Base-by-base conservation (phyloP, 1,140 invertebrate genomes). In the Ruditapes philippinarum region DNA sequence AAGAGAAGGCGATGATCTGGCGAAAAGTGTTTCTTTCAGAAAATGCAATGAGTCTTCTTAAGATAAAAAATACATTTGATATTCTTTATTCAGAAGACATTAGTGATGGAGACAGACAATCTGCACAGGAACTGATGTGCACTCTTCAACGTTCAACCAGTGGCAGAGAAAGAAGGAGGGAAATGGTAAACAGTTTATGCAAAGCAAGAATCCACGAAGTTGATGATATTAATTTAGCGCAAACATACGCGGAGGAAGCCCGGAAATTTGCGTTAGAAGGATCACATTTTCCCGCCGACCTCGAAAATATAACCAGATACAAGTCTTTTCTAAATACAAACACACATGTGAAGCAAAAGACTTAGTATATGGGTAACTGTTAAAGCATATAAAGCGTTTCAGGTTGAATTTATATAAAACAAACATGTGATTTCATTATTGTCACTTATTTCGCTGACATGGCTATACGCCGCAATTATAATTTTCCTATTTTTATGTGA, bases 31-130 rank as follows among this genome's bases (percentile, higher is more conserved):
- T 68, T 9, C 28, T 36, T 68, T 33, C 62, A 9, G 62, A 68
- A 31, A 68, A 33, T 68, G 62, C 28, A 9, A 68, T 68, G 62
- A n/a, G 28, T 36, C 33, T 68, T 31, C 19, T 68, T n/a, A 68
- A 68, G 62, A 68, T 68, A 68, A 68, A 68, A 19, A 68, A 68
- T 68, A 68, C 9, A 9, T 68, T 68, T 36, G 62, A 68, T 68
- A 36, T 68, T 3, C 28, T 68, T 31, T 68, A 68, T n/a, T 11
- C 28, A 33, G 11, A 68, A 19, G 28, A 31, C 4, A 28, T 68
- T n/a, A 33, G 11, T 31, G 62, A 68, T 5, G 12, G 19, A 12
- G 62, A 68, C 33, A 31, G 28, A 11, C n/a, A 9, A 9, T 28
- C 62, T 4, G 62, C 62, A 11, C 4, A 28, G 7, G 33, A 36